A percentile compares a stretch with the other conserved stretches of the same genome.
phyloP scores from a whole-genome alignment of 2,113 vertebrate genomes.

The Girardinichthys multiradiatus region DNA sequence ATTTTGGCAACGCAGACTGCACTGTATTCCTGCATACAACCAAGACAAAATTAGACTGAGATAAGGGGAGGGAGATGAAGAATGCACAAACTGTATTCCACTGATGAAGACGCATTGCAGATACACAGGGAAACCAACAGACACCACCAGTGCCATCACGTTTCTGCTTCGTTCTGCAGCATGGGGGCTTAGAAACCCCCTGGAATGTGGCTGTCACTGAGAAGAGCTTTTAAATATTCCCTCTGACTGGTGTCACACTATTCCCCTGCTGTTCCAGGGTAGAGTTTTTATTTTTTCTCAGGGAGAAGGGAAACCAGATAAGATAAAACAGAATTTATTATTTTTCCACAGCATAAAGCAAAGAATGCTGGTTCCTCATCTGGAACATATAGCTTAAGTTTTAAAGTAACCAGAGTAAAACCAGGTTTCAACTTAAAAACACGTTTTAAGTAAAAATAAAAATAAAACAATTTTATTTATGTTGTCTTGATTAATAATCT shows the following conservation, averaged over 20 bases:
- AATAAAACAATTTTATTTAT: too few relatives aligned
- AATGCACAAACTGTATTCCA: not conserved
- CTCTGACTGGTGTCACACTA: conserved; percentile 12
- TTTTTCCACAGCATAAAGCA: conserved; percentile 2
- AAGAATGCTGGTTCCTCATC: not conserved
- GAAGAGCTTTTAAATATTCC: conserved; percentile 45
- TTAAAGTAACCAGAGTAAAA: not conserved
- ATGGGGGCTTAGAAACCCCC: conserved; percentile 5
- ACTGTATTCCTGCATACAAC: conserved; percentile 5
- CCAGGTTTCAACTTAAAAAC: not conserved
- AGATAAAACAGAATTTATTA: not conserved
- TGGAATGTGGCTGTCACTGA: conserved; percentile 6
- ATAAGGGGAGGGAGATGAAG: not conserved
- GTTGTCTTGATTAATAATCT: too few relatives aligned
- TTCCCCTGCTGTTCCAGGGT: conserved; percentile 27
- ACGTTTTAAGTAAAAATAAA: not conserved
- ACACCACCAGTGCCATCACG: not conserved
- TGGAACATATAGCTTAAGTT: not conserved
- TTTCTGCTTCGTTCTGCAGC: conserved; percentile 23
- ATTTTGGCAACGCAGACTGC: conserved; percentile 1
- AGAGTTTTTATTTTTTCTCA: conserved; percentile 11
- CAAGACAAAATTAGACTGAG: conserved; percentile 4
- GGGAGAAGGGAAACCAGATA: conserved; percentile 21
- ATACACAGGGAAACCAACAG: conserved; percentile 3
- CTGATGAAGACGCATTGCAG: conserved; percentile 41